Conservation (phyloP, 2,797 vertebrate species). For the Phrynocephalus vlangalii region DNA sequence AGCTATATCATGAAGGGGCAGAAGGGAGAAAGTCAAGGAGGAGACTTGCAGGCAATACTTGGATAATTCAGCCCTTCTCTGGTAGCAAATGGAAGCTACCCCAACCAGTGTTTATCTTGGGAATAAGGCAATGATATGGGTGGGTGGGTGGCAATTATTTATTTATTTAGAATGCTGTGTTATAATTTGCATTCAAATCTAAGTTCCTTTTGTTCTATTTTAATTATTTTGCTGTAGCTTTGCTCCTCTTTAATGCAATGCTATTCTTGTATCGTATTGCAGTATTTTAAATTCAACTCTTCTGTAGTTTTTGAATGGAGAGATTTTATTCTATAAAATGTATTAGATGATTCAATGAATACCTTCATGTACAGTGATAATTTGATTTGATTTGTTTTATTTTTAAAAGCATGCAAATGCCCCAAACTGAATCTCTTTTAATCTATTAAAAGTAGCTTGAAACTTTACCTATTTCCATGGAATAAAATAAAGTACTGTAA, state of each 20-base stretch:
- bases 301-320: background rate
- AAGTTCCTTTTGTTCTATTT: background rate
- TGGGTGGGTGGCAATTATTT: too few species aligned
- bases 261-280: slow-evolving; percentile 4
- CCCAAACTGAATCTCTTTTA: background rate
- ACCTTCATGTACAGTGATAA: background rate
- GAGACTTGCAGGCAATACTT: background rate
- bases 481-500: background rate
- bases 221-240: slow-evolving; percentile 1
- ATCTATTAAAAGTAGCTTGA: background rate
- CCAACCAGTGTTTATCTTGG: background rate
- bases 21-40: background rate
- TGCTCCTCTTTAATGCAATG: background rate
- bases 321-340: background rate
- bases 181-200: background rate
- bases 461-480: background rate
- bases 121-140: too few species aligned
- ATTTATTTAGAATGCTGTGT: too few species aligned
- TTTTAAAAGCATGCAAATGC: background rate
- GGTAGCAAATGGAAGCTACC: background rate
- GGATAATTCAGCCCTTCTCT: background rate
- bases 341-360: background rate
- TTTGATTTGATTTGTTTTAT: background rate
- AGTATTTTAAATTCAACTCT: background rate
- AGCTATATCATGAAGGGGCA: background rate